Evolutionary conservation across 2,888 invertebrate species (phyloP), one percentile per base, ranked within the genome.

Genomic region (Nycteola revayana): DNA sequence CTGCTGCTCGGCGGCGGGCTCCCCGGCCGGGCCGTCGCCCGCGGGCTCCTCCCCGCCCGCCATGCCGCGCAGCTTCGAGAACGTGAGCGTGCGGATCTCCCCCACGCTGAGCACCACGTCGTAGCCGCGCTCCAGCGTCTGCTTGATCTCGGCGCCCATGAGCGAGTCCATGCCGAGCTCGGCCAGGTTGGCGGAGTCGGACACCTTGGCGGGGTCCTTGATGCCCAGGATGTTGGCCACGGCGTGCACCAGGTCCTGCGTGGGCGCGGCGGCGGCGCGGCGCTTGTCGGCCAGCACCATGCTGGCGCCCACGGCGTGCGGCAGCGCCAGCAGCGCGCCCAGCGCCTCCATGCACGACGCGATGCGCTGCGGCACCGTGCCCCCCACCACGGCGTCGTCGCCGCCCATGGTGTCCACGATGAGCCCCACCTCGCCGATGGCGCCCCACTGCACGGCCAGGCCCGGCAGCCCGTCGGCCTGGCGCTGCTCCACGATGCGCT

Each of bases 111-210:
- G 89, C 10, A 96, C 93, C 38, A 98, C 85, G 78, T 99, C 98
- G 84, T 95, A 98, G 66, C 95, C 96, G 36, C 98, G 91, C 78
- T 98, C 98, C 32, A 98, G 86, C 0, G 96, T 96, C 84, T 98
- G 98, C 78, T 98, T 98, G 68, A 99, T 97, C 90, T 99, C 99
- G 1, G 99, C 98, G 26, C 98, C 98, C 99, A 99, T 99, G 53
- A 99, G 88, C 1, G 98, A 98, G 76, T 99, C 99, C 94, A 99
- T 96, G 42, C 99, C 99, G 23, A 99, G 91, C 78, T 99, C 99
- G 14, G 97, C 96, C 27, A 99, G 88, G 24, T 94, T 94, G 2
- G 95, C 92, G 14, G 91, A 91, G 24, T 92, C 90, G 43, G 95
- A 75, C 17, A 98, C 91, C 43, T 94, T 94, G 54, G 92, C 92